Evolutionary conservation across 2,888 invertebrate species (phyloP).

Genomic region (Perizoma flavofasciatum): DNA sequence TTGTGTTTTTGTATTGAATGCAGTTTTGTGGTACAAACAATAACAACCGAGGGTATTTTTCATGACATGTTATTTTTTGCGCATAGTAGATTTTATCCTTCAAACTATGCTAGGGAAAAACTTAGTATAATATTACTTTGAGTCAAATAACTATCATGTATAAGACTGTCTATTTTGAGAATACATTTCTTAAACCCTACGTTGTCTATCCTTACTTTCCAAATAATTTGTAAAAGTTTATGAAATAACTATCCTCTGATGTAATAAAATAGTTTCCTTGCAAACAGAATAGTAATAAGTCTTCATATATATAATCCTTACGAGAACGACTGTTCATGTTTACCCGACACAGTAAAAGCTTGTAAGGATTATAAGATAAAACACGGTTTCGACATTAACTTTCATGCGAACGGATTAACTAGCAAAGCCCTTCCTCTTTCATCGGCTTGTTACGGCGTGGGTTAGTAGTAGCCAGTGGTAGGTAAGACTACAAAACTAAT

Average conservation of each 20-base stretch:
- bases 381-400: conserved; percentile 10
- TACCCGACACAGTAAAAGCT: conserved; percentile 12
- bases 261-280: conserved; percentile 1
- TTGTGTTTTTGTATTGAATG: too few species aligned
- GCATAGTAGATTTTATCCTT: not conserved
- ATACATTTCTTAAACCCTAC: too few species aligned
- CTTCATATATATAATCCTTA: conserved; percentile 12
- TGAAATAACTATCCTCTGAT: not conserved
- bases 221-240: too few species aligned
- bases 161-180: too few species aligned
- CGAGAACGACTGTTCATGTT: conserved; percentile 10
- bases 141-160: too few species aligned
- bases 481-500: too few species aligned
- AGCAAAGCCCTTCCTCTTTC: conserved; percentile 11
- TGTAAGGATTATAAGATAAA: conserved; percentile 23
- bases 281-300: conserved; percentile 12
- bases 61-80: not conserved
- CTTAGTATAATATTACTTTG: conserved; percentile 31
- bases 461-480: not conserved
- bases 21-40: too few species aligned
- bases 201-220: too few species aligned
- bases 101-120: conserved; percentile 45
- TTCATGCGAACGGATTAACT: conserved; percentile 14
- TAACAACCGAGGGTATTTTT: too few species aligned
- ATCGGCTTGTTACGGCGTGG: conserved; percentile 4